These are phyloP conservation scores for Cnemophilus loriae DNA, from an alignment of 2,113 vertebrate species.

Conservation along the genomic window DNA sequence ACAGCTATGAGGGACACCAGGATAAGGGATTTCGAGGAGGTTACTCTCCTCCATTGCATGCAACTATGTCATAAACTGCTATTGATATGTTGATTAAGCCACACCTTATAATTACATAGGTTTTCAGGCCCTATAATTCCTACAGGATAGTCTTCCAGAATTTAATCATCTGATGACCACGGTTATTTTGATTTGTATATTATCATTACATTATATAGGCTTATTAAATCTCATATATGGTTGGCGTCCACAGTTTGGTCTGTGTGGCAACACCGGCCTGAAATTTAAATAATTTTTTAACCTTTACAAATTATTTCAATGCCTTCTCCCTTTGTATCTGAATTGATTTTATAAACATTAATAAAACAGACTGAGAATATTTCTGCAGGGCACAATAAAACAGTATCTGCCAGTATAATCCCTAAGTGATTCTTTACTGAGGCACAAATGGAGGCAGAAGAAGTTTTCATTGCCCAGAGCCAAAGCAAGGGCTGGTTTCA, in stretches of 20 bases:
- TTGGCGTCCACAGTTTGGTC: neutral
- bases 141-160: neutral
- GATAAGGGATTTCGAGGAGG: neutral
- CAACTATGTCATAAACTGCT: neutral
- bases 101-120: neutral
- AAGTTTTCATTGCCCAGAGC: neutral
- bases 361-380: neutral
- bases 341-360: neutral
- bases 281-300: neutral
- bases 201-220: neutral
- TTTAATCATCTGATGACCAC: neutral
- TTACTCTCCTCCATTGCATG: neutral
- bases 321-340: neutral
- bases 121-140: neutral
- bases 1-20: neutral
- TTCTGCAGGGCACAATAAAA: neutral
- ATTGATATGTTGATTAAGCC: fast-evolving
- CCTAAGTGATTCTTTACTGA: neutral
- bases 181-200: neutral
- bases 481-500: neutral
- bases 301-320: neutral
- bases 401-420: neutral
- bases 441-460: neutral
- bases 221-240: neutral
- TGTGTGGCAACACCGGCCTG: neutral